Base-by-base conservation (phyloP, 2,113 vertebrate genomes). In the Mungos mungo region DNA sequence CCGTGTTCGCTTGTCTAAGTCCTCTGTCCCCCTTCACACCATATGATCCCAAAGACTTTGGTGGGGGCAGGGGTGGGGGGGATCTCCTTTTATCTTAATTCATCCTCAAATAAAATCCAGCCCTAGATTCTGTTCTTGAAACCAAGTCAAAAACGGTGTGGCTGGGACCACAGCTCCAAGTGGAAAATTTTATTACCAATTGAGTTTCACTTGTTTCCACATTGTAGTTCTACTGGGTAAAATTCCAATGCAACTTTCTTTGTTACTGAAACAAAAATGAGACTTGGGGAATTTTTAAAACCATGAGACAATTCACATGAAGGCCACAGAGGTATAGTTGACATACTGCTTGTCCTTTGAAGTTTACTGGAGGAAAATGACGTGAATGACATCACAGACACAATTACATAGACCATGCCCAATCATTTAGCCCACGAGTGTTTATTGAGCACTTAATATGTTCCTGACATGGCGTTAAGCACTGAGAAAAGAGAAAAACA, bases 241-340 rank as follows among this genome's bases (percentile, higher is more conserved):
- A 96, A 86, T 96, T 91, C 72, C 57, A 93, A 79, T 23, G 86
- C 27, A 96, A 84, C 33, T 68, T 90, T 95, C 35, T 85, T 95
- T 82, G 38, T 83, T 92, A 82, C 93, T 89, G 71, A 96, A 95
- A 94, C 83, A 87, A 89, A 95, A 79, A 87, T 76, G 52, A 95
- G 27, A 71, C 50, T 45, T 91, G 7, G 29, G n/a, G 19, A 29
- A 50, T 80, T 90, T 96, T 94, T 47, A 54, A 93, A 97, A 63
- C 50, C 54, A 94, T 8, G 68, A 72, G 88, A 85, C 7, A 90
- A 79, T 81, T 92, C 57, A 63, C 21, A 68, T 11, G 50, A 72
- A 88, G 47, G 13, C 25, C 80, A 90, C 16, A 57, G 66, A 87
- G 29, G 18, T 29, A 80, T 6, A 54, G 77, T 13, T 80, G 89